These are phyloP conservation scores for Galemys pyrenaicus DNA, from an alignment of 2,113 vertebrate genomes.

Conservation along the genomic window DNA sequence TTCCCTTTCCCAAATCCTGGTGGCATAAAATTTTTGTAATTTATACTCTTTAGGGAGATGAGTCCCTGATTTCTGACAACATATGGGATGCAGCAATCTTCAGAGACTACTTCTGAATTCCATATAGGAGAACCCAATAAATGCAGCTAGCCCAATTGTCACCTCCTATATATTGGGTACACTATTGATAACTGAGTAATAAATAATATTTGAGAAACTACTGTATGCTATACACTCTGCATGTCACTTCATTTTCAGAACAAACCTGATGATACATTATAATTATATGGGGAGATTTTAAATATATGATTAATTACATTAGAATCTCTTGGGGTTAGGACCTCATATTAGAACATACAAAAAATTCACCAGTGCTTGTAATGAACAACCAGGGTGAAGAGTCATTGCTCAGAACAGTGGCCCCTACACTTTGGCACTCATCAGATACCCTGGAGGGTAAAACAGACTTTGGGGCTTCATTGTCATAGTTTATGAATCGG, in stretches of 20 bases:
- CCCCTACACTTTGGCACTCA: rapidly evolving
- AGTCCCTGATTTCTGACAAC: too few relatives aligned
- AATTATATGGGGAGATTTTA: not conserved
- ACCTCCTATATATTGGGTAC: too few relatives aligned
- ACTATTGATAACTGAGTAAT: not conserved
- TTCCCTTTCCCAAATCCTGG: too few relatives aligned
- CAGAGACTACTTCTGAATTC: too few relatives aligned
- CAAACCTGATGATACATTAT: not conserved
- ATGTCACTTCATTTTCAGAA: not conserved
- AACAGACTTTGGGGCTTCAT: not conserved
- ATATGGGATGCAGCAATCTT: too few relatives aligned
- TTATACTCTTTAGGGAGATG: too few relatives aligned
- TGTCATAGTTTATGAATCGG: not conserved
- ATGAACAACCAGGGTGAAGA: not conserved
- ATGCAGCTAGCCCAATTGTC: not conserved
- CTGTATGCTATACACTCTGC: not conserved
- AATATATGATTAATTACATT: not conserved
- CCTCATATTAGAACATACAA: not conserved
- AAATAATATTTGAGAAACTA: not conserved
- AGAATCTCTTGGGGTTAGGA: not conserved
- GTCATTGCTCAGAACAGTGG: not conserved
- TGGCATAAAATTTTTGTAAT: too few relatives aligned
- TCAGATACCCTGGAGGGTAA: not conserved
- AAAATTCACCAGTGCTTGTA: not conserved
- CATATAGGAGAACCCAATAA: not conserved